Conservation (phyloP, 2,113 vertebrate species). For the Casuarius casuarius region DNA sequence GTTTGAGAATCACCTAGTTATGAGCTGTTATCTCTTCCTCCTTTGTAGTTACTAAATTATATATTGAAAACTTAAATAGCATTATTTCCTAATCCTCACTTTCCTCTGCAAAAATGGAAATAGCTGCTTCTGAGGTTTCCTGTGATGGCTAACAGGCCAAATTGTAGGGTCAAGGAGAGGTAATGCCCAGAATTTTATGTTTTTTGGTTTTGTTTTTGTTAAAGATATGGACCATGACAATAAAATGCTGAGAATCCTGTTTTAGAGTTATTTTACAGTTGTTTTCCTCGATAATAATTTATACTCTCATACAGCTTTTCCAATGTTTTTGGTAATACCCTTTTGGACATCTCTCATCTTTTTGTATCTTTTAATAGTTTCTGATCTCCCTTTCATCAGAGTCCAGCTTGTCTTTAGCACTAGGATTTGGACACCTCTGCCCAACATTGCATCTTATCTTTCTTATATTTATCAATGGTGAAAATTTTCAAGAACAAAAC, state of each 20-base stretch:
- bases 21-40: not conserved
- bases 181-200: not conserved
- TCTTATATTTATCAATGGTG: not conserved
- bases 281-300: not conserved
- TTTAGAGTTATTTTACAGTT: not conserved
- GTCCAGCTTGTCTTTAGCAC: not conserved
- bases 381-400: not conserved
- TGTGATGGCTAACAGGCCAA: too few species aligned
- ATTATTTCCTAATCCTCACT: not conserved
- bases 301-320: not conserved
- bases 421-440: fast-evolving
- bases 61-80: not conserved
- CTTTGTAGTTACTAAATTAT: not conserved
- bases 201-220: not conserved
- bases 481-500: not conserved
- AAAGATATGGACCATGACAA: not conserved
- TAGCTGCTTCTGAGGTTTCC: not conserved
- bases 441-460: not conserved
- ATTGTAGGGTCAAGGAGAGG: not conserved
- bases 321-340: not conserved
- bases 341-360: not conserved
- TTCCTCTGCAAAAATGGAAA: not conserved
- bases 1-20: not conserved
- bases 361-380: not conserved
- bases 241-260: not conserved